Evolutionary conservation across 2,113 vertebrate genomes (phyloP), one percentile per base, ranked within the genome.

Genomic region (Noturus placidus): DNA sequence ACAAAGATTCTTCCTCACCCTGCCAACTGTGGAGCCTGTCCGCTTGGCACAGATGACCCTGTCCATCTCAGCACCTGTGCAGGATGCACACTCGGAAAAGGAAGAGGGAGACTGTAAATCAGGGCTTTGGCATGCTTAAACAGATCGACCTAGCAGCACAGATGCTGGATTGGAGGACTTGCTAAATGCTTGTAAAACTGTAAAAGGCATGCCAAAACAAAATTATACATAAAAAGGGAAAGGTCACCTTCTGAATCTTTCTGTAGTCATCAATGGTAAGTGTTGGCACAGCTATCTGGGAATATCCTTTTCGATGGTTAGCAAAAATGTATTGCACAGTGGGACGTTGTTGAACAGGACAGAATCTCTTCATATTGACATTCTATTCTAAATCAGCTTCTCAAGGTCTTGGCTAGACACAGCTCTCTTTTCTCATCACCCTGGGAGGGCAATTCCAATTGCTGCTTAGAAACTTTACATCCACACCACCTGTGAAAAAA

Each of bases 361-460:
- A 78, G 80, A 90, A 90, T 92, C 91, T 88, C 89, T 84, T 93
- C 91, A 70, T 77, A 50, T 77, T 77, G 92, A 94, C 93, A 94
- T 94, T 93, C 92, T 92, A 93, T 92, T 50, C 70, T 72, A 42
- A 72, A 72, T 89, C 85, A 92, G 93, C 95, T 95, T 95, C 93
- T 93, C 95, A 95, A 96, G 95, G 94, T 93, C 93, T 93, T 91
- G 86, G 2, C 91, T 90, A 94, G 94, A 38, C 74, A 69, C 33
- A 81, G 57, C 52, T 88, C 93, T 94, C 91, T 94, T 95, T 77
- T 50, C 95, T 97, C 96, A 96, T 96, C 96, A 95, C 95, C 94
- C 94, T 94, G 95, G 93, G 95, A 96, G 94, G 96, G 95, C 95
- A 96, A 95, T 96, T 95, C 95, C 46, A 50, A 82, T 96, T 94